phyloP scores from a whole-genome alignment of 2,113 vertebrate genomes.

The Corydoras sp. region DNA sequence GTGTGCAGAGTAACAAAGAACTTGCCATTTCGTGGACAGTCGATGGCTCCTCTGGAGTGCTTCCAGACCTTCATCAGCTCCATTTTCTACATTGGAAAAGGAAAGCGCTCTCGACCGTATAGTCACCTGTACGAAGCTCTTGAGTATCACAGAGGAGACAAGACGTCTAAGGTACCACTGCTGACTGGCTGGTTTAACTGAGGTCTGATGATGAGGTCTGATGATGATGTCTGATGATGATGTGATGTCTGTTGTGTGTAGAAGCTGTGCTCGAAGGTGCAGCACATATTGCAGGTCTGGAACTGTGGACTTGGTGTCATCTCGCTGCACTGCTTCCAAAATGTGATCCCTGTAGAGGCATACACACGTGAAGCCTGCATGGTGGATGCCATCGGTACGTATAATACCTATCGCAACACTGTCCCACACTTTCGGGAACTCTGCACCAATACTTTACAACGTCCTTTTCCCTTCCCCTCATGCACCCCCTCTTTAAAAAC shows the following conservation, averaged over 20 bases:
- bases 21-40: conserved; percentile 70
- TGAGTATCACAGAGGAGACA: conserved; percentile 60
- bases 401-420: background rate
- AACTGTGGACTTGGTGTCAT: conserved; percentile 69
- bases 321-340: conserved; percentile 89
- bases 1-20: conserved; percentile 74
- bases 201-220: background rate
- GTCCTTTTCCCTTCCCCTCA: too few species aligned
- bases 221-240: background rate
- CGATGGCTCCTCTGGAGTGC: conserved; percentile 61
- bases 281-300: conserved; percentile 86
- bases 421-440: too few species aligned
- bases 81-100: conserved; percentile 91
- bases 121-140: conserved; percentile 79
- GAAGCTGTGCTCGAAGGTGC: conserved; percentile 77
- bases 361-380: conserved; percentile 85
- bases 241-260: conserved; percentile 29
- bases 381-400: conserved; percentile 80
- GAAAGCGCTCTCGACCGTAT: conserved; percentile 79
- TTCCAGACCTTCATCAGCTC: conserved; percentile 75
- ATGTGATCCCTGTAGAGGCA: conserved; percentile 77
- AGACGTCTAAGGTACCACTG: conserved; percentile 58
- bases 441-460: too few species aligned
- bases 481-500: too few species aligned
- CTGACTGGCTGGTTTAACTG: background rate